A percentile compares a stretch with the other conserved stretches of the same genome.
Conservation (phyloP, 2,113 vertebrate genomes). For the Sitta europaea region DNA sequence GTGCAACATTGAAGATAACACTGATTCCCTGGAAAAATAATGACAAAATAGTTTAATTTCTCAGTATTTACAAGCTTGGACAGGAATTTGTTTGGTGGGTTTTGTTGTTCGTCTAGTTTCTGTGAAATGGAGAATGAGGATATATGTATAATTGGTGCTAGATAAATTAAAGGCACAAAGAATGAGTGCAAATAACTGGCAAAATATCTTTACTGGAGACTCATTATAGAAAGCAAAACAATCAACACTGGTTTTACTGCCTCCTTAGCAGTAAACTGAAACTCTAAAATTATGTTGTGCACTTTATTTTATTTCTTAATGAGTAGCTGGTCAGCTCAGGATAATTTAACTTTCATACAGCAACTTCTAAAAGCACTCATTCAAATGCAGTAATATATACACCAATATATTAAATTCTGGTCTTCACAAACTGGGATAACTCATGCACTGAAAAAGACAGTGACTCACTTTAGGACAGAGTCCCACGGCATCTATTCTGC, state of each 20-base stretch:
- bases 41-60: constrained; percentile 37
- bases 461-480: not conserved
- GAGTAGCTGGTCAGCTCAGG: not conserved
- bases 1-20: constrained; percentile 97
- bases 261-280: not conserved
- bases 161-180: not conserved
- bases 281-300: not conserved
- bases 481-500: not conserved
- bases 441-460: not conserved
- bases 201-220: not conserved
- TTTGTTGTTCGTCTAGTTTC: not conserved
- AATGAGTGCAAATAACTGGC: not conserved
- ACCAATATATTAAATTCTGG: not conserved
- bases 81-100: not conserved
- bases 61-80: not conserved
- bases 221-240: not conserved
- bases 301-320: not conserved
- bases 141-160: not conserved
- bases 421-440: not conserved
- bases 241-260: not conserved
- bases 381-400: not conserved
- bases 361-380: not conserved
- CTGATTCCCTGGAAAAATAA: constrained; percentile 88
- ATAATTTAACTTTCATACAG: not conserved
- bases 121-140: not conserved